phyloP scores from a whole-genome alignment of 2,113 vertebrate genomes.

The Dunckerocampus dactyliophorus region DNA sequence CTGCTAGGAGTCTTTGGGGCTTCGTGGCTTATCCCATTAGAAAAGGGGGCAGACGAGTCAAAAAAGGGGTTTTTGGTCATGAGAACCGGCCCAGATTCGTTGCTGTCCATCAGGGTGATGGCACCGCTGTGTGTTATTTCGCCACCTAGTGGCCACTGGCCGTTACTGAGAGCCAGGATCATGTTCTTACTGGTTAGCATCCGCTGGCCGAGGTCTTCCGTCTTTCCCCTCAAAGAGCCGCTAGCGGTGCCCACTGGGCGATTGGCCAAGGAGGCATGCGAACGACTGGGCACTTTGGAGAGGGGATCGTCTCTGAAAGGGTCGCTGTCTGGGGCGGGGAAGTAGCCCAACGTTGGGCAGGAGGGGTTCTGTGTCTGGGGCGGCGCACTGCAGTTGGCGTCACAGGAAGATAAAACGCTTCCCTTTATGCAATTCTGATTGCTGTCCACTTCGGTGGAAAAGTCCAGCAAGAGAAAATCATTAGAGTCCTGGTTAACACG shows the following conservation, averaged over 20 bases:
- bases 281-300: slow-evolving; percentile 58
- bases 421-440: slow-evolving; percentile 88
- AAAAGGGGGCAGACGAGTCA: slow-evolving; percentile 63
- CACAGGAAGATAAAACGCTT: slow-evolving; percentile 73
- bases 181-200: slow-evolving; percentile 80
- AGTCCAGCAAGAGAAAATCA: slow-evolving; percentile 93
- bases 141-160: slow-evolving; percentile 75
- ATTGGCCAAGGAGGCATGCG: slow-evolving; percentile 66
- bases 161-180: slow-evolving; percentile 74
- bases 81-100: slow-evolving; percentile 58
- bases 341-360: slow-evolving; percentile 82
- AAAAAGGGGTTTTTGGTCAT: slow-evolving; percentile 74
- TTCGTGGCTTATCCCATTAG: slow-evolving; percentile 67
- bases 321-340: slow-evolving; percentile 85
- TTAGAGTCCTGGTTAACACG: slow-evolving; percentile 85
- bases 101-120: slow-evolving; percentile 74
- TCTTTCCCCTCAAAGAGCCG: slow-evolving; percentile 69
- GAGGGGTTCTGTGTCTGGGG: slow-evolving; percentile 78
- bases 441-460: slow-evolving; percentile 90
- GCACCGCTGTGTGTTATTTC: slow-evolving; percentile 61
- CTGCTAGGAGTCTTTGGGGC: slow-evolving; percentile 52
- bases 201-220: slow-evolving; percentile 75
- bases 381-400: slow-evolving; percentile 72
- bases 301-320: slow-evolving; percentile 92
- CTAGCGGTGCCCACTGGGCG: slow-evolving; percentile 65